A percentile compares a stretch with the other conserved stretches of the same genome.
Evolutionary conservation across 2,888 invertebrate species (phyloP).

Genomic region (Sepioteuthis lessoniana): DNA sequence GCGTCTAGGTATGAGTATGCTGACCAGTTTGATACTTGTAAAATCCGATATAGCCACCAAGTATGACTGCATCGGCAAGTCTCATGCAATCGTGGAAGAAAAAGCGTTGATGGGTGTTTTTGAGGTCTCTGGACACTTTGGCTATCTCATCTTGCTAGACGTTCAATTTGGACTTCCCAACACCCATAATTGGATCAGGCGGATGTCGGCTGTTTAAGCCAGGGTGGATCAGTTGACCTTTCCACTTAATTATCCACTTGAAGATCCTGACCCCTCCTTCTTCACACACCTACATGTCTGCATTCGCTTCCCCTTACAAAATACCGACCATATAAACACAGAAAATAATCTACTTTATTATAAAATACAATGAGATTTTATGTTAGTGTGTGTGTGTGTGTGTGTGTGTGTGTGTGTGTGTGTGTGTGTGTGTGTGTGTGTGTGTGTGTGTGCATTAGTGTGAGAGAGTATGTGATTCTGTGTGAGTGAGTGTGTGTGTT

Average conservation of each 20-base stretch:
- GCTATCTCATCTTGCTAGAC: neutral
- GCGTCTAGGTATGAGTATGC: neutral
- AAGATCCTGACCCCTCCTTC: neutral
- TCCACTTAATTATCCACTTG: neutral
- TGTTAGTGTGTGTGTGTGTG: no score
- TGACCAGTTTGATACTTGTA: neutral
- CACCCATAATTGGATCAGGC: neutral
- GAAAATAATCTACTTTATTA: no score
- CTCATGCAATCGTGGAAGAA: neutral
- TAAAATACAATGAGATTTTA: no score
- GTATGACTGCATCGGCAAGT: neutral
- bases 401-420: no score
- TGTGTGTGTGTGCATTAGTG: no score
- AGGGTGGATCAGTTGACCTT: neutral
- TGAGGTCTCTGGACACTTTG: neutral
- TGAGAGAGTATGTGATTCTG: no score
- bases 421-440: no score
- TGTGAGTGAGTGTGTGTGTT: no score
- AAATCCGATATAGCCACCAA: neutral
- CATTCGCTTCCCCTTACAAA: neutral
- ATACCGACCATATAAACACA: neutral
- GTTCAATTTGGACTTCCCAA: neutral
- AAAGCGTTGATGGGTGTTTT: neutral
- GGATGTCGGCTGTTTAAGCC: neutral
- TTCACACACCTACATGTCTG: neutral